These are phyloP conservation scores for Pitta sordida DNA, from an alignment of 2,113 vertebrate species.

Conservation along the genomic window DNA sequence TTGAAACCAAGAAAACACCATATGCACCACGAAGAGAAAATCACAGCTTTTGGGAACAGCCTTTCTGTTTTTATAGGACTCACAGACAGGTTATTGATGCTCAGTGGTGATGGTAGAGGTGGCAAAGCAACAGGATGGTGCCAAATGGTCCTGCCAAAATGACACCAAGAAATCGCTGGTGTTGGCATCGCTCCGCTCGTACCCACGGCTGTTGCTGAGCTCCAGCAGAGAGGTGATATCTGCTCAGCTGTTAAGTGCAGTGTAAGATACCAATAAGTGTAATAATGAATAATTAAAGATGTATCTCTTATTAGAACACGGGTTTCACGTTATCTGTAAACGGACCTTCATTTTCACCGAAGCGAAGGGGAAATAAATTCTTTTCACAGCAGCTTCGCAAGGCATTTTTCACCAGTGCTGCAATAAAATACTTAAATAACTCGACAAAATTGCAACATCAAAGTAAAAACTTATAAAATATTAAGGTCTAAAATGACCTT, in stretches of 20 bases:
- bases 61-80: neutral
- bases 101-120: rapidly evolving
- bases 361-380: neutral
- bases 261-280: constrained; percentile 25
- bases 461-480: constrained; percentile 16
- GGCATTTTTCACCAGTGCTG: neutral
- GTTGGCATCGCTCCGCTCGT: rapidly evolving
- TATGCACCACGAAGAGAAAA: neutral
- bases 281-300: constrained; percentile 54
- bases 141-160: neutral
- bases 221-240: neutral
- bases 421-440: constrained; percentile 16
- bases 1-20: neutral
- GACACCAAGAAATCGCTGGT: neutral
- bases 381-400: neutral
- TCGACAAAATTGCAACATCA: neutral
- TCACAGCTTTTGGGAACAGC: neutral
- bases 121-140: neutral
- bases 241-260: neutral
- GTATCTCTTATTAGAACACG: constrained; percentile 22
- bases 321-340: constrained; percentile 5
- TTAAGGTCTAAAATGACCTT: constrained; percentile 12
- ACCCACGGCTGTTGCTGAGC: neutral
- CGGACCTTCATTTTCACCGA: neutral
- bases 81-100: neutral